Percentiles rank a stretch among this genome's conserved stretches.
These are phyloP conservation scores for Synergus japonicus DNA, from an alignment of 2,888 invertebrate species.

Conservation along the genomic window DNA sequence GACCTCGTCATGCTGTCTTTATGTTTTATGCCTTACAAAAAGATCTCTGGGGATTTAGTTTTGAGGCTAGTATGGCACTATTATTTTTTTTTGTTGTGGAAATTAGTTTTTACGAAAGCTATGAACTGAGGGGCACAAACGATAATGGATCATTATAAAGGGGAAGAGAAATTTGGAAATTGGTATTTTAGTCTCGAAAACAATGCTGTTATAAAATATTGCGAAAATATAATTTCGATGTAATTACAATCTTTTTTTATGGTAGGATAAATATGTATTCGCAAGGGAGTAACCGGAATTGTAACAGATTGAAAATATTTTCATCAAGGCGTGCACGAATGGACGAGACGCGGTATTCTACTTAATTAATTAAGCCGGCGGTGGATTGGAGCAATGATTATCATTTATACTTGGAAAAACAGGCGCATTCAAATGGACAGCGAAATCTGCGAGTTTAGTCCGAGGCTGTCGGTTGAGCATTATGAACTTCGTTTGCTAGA, in stretches of 20 bases:
- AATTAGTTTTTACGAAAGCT: background rate
- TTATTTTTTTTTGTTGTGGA: background rate
- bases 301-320: background rate
- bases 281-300: too few relatives aligned
- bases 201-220: background rate
- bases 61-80: background rate
- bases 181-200: background rate
- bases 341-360: background rate
- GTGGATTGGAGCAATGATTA: background rate
- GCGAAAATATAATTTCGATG: background rate
- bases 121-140: background rate
- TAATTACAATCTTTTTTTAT: too few relatives aligned
- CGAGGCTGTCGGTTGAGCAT: slow-evolving; percentile 12
- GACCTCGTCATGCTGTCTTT: slow-evolving; percentile 8
- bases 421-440: background rate
- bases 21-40: background rate
- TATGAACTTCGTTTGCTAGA: slow-evolving; percentile 1
- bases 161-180: background rate
- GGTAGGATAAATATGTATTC: too few relatives aligned
- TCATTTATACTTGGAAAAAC: background rate
- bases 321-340: background rate
- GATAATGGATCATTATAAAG: background rate
- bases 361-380: background rate
- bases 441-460: background rate
- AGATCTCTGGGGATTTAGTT: slow-evolving; percentile 24